Percentiles rank a stretch among this genome's conserved stretches.
These are phyloP conservation scores for Pandion haliaetus DNA, from an alignment of 2,113 vertebrate genomes.

Conservation along the genomic window DNA sequence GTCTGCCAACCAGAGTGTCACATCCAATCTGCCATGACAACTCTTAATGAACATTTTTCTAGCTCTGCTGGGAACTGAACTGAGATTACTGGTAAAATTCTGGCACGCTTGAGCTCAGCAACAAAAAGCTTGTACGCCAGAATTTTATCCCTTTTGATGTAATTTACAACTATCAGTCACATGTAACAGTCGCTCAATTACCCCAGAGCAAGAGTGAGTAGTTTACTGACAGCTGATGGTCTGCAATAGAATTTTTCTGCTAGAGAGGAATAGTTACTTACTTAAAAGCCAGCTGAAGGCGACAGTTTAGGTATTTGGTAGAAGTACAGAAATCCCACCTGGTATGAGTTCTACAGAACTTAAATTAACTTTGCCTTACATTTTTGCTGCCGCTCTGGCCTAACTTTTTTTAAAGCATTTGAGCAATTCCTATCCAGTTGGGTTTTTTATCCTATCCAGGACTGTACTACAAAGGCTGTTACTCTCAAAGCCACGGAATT, in stretches of 20 bases:
- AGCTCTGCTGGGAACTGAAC: not conserved
- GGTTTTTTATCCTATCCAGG: not conserved
- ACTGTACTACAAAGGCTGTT: not conserved
- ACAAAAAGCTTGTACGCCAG: not conserved
- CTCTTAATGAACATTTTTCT: not conserved
- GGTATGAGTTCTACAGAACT: not conserved
- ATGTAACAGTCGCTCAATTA: accelerated
- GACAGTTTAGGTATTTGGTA: not conserved
- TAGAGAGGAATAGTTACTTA: not conserved
- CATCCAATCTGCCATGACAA: not conserved
- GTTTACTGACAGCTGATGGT: not conserved
- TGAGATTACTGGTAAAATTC: not conserved
- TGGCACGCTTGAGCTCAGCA: not conserved
- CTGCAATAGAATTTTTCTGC: not conserved
- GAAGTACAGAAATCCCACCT: not conserved
- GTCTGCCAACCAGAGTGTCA: not conserved
- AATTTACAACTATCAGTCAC: not conserved
- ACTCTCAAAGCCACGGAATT: not conserved
- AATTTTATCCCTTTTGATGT: not conserved
- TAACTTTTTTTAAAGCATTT: not conserved
- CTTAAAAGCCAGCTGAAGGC: not conserved
- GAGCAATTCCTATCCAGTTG: not conserved
- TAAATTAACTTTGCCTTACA: not conserved
- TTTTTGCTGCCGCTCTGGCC: not conserved
- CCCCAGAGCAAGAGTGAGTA: not conserved